phyloP scores from a whole-genome alignment of 2,888 invertebrate genomes.

The Synanthedon vespiformis region DNA sequence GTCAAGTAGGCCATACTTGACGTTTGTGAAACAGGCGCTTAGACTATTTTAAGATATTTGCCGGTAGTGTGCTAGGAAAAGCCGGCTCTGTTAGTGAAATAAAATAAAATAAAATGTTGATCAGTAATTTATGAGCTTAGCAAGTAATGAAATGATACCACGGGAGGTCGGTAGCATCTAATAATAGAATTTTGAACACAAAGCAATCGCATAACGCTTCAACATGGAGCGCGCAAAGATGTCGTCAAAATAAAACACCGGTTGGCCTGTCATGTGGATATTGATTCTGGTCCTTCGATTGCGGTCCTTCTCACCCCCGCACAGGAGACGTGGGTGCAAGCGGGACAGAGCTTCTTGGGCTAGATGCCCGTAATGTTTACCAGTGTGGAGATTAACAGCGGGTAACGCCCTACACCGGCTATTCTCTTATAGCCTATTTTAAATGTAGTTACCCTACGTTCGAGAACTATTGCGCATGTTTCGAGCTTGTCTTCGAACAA shows the following conservation, averaged over 20 bases:
- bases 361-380: slow-evolving; percentile 36
- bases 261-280: slow-evolving; percentile 49
- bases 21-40: no score
- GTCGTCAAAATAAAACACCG: slow-evolving; percentile 59
- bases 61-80: no score
- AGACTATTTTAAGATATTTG: no score
- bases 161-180: no score
- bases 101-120: no score
- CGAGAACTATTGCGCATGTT: no score
- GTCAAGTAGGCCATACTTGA: no score
- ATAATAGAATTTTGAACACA: no score
- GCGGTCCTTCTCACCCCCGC: slow-evolving; percentile 2
- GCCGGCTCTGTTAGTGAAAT: no score
- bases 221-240: slow-evolving; percentile 22
- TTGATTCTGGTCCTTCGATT: slow-evolving; percentile 51
- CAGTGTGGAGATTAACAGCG: slow-evolving; percentile 45
- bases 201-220: not conserved
- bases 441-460: not conserved
- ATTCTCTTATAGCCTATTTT: slow-evolving; percentile 1
- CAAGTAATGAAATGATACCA: no score
- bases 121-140: no score
- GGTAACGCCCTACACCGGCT: slow-evolving; percentile 34
- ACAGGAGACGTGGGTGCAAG: slow-evolving; percentile 9
- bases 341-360: slow-evolving; percentile 25
- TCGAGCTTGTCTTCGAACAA: no score